These are phyloP conservation scores for Patella ulyssiponensis DNA, from an alignment of 2,888 invertebrate genomes.

Conservation along the genomic window DNA sequence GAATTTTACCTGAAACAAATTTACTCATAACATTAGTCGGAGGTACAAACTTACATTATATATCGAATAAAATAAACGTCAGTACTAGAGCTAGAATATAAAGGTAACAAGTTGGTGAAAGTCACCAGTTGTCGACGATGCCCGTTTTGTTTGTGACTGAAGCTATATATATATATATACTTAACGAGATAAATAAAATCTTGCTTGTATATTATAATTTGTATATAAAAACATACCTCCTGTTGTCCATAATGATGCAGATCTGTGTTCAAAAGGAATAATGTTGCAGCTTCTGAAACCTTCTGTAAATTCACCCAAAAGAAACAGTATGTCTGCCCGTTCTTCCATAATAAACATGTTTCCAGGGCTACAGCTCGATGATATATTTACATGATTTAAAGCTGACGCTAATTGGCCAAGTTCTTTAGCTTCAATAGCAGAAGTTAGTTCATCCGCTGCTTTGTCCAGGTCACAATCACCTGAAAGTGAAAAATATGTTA, in stretches of 20 bases:
- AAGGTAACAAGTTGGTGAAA: too few species aligned
- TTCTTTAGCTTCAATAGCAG: conserved; percentile 18
- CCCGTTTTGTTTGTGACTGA: too few species aligned
- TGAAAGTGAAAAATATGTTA: background rate
- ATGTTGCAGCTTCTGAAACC: conserved; percentile 44
- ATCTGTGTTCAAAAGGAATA: conserved; percentile 37
- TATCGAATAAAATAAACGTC: too few species aligned
- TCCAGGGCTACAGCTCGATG: background rate
- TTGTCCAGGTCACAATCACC: background rate
- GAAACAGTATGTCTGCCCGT: conserved; percentile 39
- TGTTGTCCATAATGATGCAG: conserved; percentile 42
- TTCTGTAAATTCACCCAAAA: conserved; percentile 38
- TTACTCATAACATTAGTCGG: background rate
- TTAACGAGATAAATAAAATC: too few species aligned
- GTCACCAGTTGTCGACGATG: too few species aligned
- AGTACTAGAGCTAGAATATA: too few species aligned
- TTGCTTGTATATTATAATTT: background rate
- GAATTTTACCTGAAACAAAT: conserved; percentile 42
- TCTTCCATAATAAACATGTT: conserved; percentile 45
- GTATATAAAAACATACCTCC: conserved; percentile 45
- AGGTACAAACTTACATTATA: too few species aligned
- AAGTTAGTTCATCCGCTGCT: background rate
- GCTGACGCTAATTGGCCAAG: conserved; percentile 27
- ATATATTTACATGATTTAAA: conserved; percentile 7
- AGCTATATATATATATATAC: too few species aligned